These are phyloP conservation scores for Petrocephalus zakoni DNA, from an alignment of 2,113 vertebrate genomes.

Conservation along the genomic window DNA sequence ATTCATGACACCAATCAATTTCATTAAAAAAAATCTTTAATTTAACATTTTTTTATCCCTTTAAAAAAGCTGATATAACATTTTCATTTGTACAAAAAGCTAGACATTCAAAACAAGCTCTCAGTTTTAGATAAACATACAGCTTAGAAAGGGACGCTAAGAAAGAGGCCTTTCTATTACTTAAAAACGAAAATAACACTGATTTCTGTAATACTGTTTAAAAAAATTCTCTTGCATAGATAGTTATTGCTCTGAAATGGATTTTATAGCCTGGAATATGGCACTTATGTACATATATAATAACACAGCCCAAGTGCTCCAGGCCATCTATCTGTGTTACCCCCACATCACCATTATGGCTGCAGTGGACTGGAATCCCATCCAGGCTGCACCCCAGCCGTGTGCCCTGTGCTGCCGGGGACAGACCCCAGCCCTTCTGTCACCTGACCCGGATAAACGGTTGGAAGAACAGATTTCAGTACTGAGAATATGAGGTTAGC, in stretches of 20 bases:
- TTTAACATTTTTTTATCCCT: constrained; percentile 21
- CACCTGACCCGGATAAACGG: not conserved
- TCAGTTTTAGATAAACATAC: not conserved
- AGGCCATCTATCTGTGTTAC: not conserved
- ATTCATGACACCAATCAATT: not conserved
- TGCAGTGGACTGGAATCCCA: not conserved
- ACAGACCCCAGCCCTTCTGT: not conserved
- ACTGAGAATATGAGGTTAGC: not conserved
- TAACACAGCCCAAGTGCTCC: not conserved
- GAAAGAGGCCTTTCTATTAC: not conserved
- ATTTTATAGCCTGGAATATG: not conserved
- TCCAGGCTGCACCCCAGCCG: not conserved
- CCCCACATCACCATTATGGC: not conserved
- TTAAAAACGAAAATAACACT: not conserved
- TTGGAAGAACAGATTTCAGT: not conserved
- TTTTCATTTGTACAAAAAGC: constrained; percentile 25
- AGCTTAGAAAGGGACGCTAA: not conserved
- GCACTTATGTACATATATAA: not conserved
- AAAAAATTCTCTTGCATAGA: constrained; percentile 27
- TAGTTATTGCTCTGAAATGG: constrained; percentile 18
- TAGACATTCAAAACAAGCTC: not conserved
- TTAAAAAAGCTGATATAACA: constrained; percentile 25
- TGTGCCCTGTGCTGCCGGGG: not conserved
- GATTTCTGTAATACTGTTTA: constrained; percentile 8
- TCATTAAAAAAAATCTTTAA: constrained; percentile 24